A percentile compares a stretch with the other conserved stretches of the same genome.
phyloP scores from a whole-genome alignment of 2,113 vertebrate genomes.

The Tapirus terrestris region DNA sequence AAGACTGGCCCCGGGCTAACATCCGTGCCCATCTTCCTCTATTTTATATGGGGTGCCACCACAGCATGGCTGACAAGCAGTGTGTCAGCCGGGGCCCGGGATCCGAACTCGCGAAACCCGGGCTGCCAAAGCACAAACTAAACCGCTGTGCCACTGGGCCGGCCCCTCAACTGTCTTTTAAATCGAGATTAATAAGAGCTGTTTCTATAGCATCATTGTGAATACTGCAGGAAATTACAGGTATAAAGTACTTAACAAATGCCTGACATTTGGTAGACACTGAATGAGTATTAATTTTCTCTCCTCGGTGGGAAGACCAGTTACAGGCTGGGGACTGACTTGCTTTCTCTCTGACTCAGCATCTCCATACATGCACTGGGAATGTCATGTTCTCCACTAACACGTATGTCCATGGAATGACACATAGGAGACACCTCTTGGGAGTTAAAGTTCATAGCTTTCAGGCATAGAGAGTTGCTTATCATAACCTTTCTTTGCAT shows the following conservation, averaged over 20 bases:
- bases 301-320: neutral
- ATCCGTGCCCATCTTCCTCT: no score
- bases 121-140: no score
- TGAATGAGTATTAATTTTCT: neutral
- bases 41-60: no score
- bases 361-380: neutral
- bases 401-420: neutral
- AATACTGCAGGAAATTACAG: neutral
- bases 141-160: no score
- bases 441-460: neutral
- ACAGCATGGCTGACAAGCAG: no score
- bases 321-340: neutral
- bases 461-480: neutral
- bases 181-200: neutral
- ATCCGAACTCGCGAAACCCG: no score
- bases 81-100: no score
- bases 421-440: neutral
- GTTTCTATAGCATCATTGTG: neutral
- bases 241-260: neutral
- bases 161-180: neutral
- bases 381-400: neutral
- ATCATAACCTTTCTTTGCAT: neutral
- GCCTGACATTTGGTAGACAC: neutral
- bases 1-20: no score
- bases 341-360: neutral